Base-by-base conservation (phyloP, 2,797 vertebrate species). In the Bradypodion ventrale region DNA sequence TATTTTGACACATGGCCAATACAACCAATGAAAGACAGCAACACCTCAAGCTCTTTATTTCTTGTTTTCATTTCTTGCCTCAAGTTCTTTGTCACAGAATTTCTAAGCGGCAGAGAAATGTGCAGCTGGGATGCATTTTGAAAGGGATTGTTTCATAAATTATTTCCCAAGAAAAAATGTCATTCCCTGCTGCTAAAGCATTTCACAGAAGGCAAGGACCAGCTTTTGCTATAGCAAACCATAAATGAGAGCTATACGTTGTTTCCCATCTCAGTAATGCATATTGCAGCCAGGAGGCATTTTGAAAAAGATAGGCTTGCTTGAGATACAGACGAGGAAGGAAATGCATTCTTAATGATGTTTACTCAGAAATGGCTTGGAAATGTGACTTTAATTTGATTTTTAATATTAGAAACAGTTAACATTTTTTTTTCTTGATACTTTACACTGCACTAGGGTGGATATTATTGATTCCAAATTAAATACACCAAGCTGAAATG, bases 311-410 rank as follows among this genome's bases (percentile, higher is more conserved):
- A 60, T 65, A 40, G 23, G 35, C 52, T 10, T 68, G 1, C 0
- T 0, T 56, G 49, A 77, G 6, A 40, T 25, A 79, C 7, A 16
- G 46, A 73, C 1, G 66, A 32, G 68, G 29, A 72, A 81, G 68
- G 66, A 80, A 84, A 59, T 81, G 52, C 74, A 74, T 35, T 5
- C 74, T n/a, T 87, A 90, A 82, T 62, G 2, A 7, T 42, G 37
- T 88, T 77, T 74, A 85, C 49, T 42, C 44, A 82, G 13, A 46
- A 85, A 79, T 5, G 6, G 19, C 16, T 86, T 15, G 29, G 68
- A 83, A 89, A 88, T n/a, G 9, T 44, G 80, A 85, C 65, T 88
- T 75, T 87, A 78, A 87, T 78, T 74, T 10, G 5, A 78, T 81
- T 85, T 86, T 88, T 72, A 3, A 68, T 78, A 75, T n/a, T 59